Conservation (phyloP, 2,113 vertebrate genomes). For the Perca schrenkii region DNA sequence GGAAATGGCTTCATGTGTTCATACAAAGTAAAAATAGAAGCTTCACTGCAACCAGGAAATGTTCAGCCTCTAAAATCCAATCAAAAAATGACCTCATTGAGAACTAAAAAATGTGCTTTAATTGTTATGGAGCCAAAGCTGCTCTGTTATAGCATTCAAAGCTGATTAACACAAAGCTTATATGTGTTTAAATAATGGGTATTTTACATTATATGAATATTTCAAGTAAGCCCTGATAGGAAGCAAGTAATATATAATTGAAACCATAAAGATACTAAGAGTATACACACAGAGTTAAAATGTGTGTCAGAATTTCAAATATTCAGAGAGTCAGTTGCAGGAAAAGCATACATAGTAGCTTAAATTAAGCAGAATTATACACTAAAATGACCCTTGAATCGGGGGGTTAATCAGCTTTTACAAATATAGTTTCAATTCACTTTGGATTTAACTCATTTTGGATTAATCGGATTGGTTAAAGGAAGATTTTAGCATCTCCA, state of each 20-base stretch:
- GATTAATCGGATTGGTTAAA: slow-evolving; percentile 41
- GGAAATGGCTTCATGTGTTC: slow-evolving; percentile 42
- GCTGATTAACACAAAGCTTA: neutral
- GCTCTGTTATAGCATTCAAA: neutral
- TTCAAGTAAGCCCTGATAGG: neutral
- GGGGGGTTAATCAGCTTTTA: slow-evolving; percentile 46
- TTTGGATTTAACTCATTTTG: slow-evolving; percentile 45
- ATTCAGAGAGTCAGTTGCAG: neutral
- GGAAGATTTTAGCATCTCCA: slow-evolving; percentile 40
- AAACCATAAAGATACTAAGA: neutral
- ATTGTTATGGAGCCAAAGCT: slow-evolving; percentile 9
- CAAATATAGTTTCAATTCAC: slow-evolving; percentile 49
- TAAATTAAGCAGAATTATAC: neutral
- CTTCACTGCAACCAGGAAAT: neutral
- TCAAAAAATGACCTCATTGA: neutral
- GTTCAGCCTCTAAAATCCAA: slow-evolving; percentile 6
- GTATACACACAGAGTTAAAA: neutral
- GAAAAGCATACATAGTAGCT: slow-evolving; percentile 4
- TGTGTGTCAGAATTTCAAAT: neutral
- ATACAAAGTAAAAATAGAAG: slow-evolving; percentile 18
- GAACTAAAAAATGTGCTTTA: neutral
- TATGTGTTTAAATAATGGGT: neutral
- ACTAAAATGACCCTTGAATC: slow-evolving; percentile 48
- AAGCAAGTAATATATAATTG: neutral
- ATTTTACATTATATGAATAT: slow-evolving; percentile 9